A percentile compares a stretch with the other conserved stretches of the same genome.
Conservation (phyloP, 92 coral and sea anemone species). For the Umimayanthus kanabou region DNA sequence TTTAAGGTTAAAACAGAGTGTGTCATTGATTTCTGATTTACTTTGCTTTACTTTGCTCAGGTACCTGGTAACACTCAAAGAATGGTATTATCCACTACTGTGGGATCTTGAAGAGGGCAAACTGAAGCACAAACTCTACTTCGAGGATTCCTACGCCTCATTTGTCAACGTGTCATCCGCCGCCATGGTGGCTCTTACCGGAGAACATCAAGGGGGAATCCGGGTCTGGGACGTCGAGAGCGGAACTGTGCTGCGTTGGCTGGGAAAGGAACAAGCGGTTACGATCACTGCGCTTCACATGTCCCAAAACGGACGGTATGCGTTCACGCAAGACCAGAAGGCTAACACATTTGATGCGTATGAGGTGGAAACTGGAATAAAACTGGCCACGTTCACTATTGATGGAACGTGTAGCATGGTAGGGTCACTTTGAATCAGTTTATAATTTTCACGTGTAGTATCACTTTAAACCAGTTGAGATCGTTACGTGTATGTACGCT, state of each 20-base stretch:
- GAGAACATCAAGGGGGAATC: constrained; percentile 21
- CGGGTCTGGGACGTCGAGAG: constrained; percentile 40
- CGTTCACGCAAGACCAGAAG: constrained; percentile 6
- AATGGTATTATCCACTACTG: constrained; percentile 7
- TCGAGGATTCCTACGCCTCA: not conserved
- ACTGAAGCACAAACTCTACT: constrained; percentile 21
- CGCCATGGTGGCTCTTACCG: constrained; percentile 28
- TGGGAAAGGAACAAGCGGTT: not conserved
- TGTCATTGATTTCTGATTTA: not conserved
- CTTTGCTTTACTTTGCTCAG: not conserved
- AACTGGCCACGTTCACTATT: constrained; percentile 19
- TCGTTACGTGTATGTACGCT: too few relatives aligned
- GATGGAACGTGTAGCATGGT: constrained; percentile 36
- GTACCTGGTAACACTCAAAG: constrained; percentile 13
- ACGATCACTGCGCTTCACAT: not conserved
- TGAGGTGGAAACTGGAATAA: constrained; percentile 19
- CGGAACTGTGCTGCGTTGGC: constrained; percentile 9
- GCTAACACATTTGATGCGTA: constrained; percentile 30
- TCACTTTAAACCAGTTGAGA: too few relatives aligned
- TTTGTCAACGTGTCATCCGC: constrained; percentile 7
- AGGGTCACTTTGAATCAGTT: not conserved
- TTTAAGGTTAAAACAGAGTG: too few relatives aligned
- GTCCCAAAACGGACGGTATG: constrained; percentile 26
- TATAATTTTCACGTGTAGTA: too few relatives aligned
- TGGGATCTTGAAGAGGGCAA: constrained; percentile 31